These are phyloP conservation scores for Agelaius phoeniceus DNA, from an alignment of 2,113 vertebrate genomes.

Conservation along the genomic window DNA sequence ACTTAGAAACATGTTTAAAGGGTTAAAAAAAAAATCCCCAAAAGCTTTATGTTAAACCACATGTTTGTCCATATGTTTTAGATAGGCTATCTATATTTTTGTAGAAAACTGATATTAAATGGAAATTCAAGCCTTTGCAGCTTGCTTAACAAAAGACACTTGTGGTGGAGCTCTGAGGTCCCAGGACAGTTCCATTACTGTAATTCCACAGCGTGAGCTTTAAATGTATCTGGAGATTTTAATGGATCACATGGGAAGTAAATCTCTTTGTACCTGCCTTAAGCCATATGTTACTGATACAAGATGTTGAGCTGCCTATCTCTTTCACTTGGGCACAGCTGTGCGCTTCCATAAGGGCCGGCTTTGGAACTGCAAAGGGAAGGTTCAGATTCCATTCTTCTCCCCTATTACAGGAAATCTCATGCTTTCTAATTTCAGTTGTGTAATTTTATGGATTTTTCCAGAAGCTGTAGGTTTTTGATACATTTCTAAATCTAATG, in stretches of 20 bases:
- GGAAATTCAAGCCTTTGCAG: constrained; percentile 23
- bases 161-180: constrained; percentile 21
- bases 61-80: constrained; percentile 49
- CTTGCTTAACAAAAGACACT: constrained; percentile 46
- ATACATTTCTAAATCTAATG: constrained; percentile 28
- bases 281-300: constrained; percentile 42
- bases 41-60: background rate
- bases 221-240: constrained; percentile 20
- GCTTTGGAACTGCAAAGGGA: background rate
- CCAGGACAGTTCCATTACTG: constrained; percentile 26
- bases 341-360: background rate
- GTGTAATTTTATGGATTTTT: constrained; percentile 1
- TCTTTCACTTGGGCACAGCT: constrained; percentile 26
- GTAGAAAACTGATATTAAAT: constrained; percentile 21
- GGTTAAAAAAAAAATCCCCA: background rate
- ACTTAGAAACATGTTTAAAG: background rate
- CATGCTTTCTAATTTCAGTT: background rate
- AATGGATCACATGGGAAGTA: constrained; percentile 34
- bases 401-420: background rate
- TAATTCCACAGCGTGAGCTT: constrained; percentile 28
- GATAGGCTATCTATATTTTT: constrained; percentile 26
- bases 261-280: constrained; percentile 50
- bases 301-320: constrained; percentile 35
- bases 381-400: constrained; percentile 26
- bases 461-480: background rate